These are phyloP conservation scores for Copidosoma aretas DNA, from an alignment of 2,888 invertebrate species.

Conservation along the genomic window DNA sequence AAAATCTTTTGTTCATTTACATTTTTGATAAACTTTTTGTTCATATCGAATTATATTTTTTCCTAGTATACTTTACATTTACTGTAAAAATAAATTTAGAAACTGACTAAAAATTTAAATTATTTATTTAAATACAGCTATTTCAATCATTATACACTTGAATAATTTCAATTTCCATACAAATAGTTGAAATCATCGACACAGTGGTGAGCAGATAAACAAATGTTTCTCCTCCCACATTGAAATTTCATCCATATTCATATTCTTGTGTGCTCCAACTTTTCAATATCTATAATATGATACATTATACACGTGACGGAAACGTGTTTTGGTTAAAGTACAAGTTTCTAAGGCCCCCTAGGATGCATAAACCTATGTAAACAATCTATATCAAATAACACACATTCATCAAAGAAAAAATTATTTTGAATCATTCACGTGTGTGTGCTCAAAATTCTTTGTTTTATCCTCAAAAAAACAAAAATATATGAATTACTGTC, in stretches of 20 bases:
- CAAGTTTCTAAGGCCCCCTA: neutral
- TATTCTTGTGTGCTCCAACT: neutral
- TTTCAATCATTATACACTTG: neutral
- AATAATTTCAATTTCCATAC: neutral
- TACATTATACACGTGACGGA: neutral
- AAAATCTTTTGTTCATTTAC: neutral
- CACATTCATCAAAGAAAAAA: no score
- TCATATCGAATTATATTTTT: neutral
- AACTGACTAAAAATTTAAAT: neutral
- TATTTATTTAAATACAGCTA: neutral
- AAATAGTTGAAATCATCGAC: neutral
- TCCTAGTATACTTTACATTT: neutral
- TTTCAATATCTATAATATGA: neutral
- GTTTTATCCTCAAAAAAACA: no score
- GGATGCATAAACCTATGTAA: neutral
- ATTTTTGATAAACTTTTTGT: neutral
- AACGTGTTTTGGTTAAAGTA: neutral
- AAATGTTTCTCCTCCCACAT: neutral
- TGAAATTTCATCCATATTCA: neutral
- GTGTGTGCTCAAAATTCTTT: no score
- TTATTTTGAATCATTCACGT: no score
- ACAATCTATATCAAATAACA: no score
- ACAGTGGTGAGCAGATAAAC: neutral
- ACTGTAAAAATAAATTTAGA: neutral
- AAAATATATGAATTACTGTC: no score